These are phyloP conservation scores for Pterophyllum scalare DNA, from an alignment of 2,113 vertebrate species.

Conservation along the genomic window DNA sequence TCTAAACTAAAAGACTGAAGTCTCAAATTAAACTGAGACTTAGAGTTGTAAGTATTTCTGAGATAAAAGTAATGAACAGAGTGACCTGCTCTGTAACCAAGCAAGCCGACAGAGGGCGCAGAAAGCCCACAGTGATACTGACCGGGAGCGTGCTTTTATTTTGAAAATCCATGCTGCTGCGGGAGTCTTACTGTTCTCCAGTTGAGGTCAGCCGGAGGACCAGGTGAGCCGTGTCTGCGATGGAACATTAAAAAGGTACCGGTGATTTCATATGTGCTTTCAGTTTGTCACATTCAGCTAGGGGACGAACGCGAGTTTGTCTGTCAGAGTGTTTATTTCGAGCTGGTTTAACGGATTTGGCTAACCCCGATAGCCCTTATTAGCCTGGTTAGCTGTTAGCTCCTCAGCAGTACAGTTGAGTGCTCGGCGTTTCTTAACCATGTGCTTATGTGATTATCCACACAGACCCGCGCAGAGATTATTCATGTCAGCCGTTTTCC, in stretches of 20 bases:
- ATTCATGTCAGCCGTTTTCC: not conserved
- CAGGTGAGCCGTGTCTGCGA: not conserved
- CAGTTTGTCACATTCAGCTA: not conserved
- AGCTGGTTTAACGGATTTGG: not conserved
- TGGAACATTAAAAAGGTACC: not conserved
- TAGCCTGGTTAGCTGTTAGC: conserved; percentile 56
- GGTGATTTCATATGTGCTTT: not conserved
- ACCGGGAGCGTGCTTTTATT: conserved; percentile 33
- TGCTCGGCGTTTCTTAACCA: not conserved
- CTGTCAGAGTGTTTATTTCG: not conserved
- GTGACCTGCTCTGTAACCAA: not conserved
- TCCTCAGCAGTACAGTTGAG: not conserved
- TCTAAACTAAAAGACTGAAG: not conserved
- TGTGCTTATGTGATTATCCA: conserved; percentile 20
- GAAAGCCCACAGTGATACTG: rapidly evolving
- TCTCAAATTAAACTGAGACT: not conserved
- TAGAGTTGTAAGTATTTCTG: not conserved
- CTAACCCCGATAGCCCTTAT: not conserved
- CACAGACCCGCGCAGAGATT: no score
- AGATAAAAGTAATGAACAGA: not conserved
- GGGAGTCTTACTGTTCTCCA: conserved; percentile 39
- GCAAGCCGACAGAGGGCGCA: not conserved
- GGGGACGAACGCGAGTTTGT: not conserved
- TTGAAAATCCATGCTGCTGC: conserved; percentile 30
- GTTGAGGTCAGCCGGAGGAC: conserved; percentile 50